A percentile compares a stretch with the other conserved stretches of the same genome.
Conservation (phyloP, 2,113 vertebrate genomes). For the Melanocharis versteri region DNA sequence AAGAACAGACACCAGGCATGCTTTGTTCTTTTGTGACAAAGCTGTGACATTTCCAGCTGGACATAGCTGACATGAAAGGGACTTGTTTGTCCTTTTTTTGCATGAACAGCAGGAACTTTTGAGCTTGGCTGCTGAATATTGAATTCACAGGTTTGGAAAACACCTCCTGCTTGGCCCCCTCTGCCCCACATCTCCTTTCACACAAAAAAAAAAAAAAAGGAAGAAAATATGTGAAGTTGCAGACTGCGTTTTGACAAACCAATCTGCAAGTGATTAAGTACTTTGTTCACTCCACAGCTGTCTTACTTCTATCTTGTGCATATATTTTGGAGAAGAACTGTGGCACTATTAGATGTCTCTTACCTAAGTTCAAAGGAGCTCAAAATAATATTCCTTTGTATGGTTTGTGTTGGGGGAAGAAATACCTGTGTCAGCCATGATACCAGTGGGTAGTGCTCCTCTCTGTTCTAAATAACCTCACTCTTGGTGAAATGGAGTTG, state of each 20-base stretch:
- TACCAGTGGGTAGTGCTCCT: not conserved
- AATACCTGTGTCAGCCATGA: not conserved
- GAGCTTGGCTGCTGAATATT: conserved; percentile 45
- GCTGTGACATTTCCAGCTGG: conserved; percentile 45
- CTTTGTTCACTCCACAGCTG: not conserved
- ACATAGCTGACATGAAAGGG: conserved; percentile 42
- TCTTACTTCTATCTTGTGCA: not conserved
- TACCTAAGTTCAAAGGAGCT: not conserved
- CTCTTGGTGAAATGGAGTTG: not conserved
- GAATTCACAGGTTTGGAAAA: conserved; percentile 50
- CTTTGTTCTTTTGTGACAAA: conserved; percentile 35
- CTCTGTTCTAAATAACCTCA: not conserved
- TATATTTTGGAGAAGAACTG: not conserved
- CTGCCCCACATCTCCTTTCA: not conserved
- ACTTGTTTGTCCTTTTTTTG: conserved; percentile 57
- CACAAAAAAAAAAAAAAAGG: not conserved
- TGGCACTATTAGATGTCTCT: not conserved
- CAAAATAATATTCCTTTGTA: not conserved
- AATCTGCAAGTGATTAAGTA: not conserved
- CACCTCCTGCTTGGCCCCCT: not conserved
- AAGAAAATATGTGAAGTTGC: not conserved
- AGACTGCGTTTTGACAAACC: not conserved
- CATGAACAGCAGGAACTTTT: conserved; percentile 58
- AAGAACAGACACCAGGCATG: conserved; percentile 32
- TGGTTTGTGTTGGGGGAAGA: not conserved